Evolutionary conservation across 2,797 vertebrate species (phyloP).

Genomic region (Megalops cyprinoides): DNA sequence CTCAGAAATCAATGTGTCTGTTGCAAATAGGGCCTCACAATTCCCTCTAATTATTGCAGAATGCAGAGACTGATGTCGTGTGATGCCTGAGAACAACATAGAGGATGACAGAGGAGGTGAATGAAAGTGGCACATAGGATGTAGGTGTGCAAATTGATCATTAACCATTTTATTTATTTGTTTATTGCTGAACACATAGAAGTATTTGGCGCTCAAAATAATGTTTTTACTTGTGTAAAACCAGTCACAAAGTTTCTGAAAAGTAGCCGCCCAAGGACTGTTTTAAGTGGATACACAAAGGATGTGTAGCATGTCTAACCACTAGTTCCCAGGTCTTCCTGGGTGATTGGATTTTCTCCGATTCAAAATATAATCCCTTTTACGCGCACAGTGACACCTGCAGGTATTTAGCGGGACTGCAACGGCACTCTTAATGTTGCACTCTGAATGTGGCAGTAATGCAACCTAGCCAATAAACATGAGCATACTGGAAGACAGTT

Average conservation of each 20-base stretch:
- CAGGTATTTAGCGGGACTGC: neutral
- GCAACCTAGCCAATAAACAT: neutral
- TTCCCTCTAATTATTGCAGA: neutral
- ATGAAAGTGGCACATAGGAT: neutral
- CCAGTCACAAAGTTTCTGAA: too few species aligned
- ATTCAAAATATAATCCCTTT: neutral
- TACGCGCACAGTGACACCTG: conserved; percentile 1
- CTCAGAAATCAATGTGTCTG: neutral
- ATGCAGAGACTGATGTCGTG: neutral
- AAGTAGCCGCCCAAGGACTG: too few species aligned
- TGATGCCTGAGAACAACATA: neutral
- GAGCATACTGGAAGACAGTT: neutral
- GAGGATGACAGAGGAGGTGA: neutral
- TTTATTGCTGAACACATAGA: too few species aligned
- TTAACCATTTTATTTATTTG: too few species aligned
- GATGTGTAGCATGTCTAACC: too few species aligned
- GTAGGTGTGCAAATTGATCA: neutral
- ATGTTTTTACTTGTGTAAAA: too few species aligned
- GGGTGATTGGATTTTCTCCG: too few species aligned
- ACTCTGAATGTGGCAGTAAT: neutral
- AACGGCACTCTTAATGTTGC: neutral
- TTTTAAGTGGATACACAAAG: too few species aligned
- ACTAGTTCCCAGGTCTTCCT: too few species aligned
- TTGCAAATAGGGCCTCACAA: neutral
- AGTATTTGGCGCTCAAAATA: too few species aligned